Percentiles rank a stretch among this genome's conserved stretches.
phyloP scores from a whole-genome alignment of 2,113 vertebrate genomes.

The Neopipo cinnamomea region DNA sequence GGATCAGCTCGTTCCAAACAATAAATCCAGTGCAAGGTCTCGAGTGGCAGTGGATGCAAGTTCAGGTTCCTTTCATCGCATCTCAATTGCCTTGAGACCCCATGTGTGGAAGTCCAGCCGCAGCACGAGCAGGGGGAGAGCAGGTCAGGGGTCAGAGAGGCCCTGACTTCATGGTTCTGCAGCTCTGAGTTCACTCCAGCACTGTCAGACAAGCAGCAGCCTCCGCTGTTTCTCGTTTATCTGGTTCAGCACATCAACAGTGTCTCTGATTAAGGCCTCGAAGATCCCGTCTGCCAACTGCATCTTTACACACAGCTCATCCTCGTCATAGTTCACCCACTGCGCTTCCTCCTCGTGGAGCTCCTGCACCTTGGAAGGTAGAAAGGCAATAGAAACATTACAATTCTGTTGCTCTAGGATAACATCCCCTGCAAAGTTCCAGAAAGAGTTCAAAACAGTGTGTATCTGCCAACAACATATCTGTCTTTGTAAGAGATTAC shows the following conservation, averaged over 20 bases:
- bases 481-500: constrained; percentile 18
- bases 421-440: neutral
- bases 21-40: constrained; percentile 10
- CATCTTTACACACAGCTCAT: constrained; percentile 96
- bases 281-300: constrained; percentile 97
- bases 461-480: neutral
- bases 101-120: neutral
- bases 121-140: constrained; percentile 24
- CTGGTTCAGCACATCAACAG: constrained; percentile 82
- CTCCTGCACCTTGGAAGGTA: constrained; percentile 86
- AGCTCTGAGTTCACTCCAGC: constrained; percentile 70
- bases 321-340: constrained; percentile 98
- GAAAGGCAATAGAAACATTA: neutral
- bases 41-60: constrained; percentile 20
- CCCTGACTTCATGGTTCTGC: constrained; percentile 31
- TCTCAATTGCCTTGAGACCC: constrained; percentile 24
- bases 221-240: constrained; percentile 84
- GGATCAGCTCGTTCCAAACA: constrained; percentile 25
- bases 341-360: constrained; percentile 95
- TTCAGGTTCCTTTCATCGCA: constrained; percentile 29
- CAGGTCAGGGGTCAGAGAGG: constrained; percentile 41
- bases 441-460: neutral
- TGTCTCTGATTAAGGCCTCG: constrained; percentile 93
- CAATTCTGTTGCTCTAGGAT: neutral
- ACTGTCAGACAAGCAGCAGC: constrained; percentile 74